These are phyloP conservation scores for Leptocoma aspasia DNA, from an alignment of 2,113 vertebrate species.

Conservation along the genomic window DNA sequence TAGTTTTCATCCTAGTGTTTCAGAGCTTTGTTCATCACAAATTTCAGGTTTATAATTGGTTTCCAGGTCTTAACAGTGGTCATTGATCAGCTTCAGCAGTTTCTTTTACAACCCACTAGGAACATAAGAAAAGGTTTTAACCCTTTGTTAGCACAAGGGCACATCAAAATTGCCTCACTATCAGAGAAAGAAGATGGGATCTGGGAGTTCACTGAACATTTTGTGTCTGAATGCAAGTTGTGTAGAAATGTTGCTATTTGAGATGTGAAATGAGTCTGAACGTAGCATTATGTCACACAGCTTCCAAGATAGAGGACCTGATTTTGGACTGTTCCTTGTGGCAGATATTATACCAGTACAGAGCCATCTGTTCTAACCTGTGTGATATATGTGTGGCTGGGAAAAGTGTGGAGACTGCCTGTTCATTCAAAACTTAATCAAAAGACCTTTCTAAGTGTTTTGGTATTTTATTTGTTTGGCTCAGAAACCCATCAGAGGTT, in stretches of 20 bases:
- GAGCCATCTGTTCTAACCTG: background rate
- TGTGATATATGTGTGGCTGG: background rate
- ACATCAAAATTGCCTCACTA: background rate
- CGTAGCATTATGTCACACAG: background rate
- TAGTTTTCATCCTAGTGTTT: conserved; percentile 92
- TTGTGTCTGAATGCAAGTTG: background rate
- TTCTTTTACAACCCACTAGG: conserved; percentile 76
- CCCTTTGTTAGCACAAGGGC: conserved; percentile 51
- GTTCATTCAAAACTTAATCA: background rate
- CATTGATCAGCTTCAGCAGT: conserved; percentile 84
- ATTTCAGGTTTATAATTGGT: conserved; percentile 87
- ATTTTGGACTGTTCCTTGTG: background rate
- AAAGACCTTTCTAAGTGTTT: background rate
- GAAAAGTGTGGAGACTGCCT: background rate
- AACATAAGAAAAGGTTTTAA: conserved; percentile 72
- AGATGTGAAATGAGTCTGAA: background rate
- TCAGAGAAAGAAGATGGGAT: background rate
- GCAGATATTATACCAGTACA: background rate
- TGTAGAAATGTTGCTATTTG: background rate
- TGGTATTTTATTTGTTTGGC: background rate
- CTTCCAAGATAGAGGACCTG: background rate
- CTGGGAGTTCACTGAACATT: background rate
- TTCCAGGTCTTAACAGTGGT: conserved; percentile 85
- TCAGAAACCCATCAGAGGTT: background rate
- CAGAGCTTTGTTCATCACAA: conserved; percentile 89